These are phyloP conservation scores for Ridgeia piscesae DNA, from an alignment of 1,140 invertebrate species.

Conservation along the genomic window DNA sequence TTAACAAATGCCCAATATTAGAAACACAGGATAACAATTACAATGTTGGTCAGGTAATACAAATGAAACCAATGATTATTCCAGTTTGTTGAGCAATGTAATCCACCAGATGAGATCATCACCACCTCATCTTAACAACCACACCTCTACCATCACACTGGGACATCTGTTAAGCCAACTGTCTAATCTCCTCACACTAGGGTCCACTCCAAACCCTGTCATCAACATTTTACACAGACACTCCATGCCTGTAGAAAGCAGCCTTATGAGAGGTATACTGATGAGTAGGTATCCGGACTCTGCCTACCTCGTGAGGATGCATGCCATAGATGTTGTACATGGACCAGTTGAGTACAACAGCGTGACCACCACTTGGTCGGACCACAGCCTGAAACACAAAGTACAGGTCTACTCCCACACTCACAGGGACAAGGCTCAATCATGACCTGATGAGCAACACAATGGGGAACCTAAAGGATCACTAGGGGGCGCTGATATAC, in stretches of 20 bases:
- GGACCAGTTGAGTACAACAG: conserved; percentile 80
- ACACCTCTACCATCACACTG: background rate
- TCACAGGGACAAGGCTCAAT: background rate
- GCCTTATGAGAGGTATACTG: background rate
- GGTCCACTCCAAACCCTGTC: no score
- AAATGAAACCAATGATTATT: background rate
- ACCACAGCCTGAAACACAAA: conserved; percentile 58
- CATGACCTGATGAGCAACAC: no score
- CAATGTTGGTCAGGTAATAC: background rate
- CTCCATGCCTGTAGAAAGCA: background rate
- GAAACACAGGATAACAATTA: background rate
- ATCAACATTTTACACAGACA: background rate
- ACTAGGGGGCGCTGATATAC: no score
- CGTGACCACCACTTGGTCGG: conserved; percentile 81
- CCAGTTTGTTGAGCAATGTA: background rate
- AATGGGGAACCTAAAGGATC: no score
- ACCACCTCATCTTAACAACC: background rate
- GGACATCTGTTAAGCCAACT: background rate
- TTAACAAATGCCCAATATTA: background rate
- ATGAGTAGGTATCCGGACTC: background rate
- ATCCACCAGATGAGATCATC: background rate
- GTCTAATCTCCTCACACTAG: background rate
- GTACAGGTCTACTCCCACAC: background rate
- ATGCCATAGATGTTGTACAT: conserved; percentile 83
- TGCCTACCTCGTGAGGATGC: conserved; percentile 67